Evolutionary conservation across 1,140 invertebrate species (phyloP).

Genomic region (Bilobella aurantiaca): DNA sequence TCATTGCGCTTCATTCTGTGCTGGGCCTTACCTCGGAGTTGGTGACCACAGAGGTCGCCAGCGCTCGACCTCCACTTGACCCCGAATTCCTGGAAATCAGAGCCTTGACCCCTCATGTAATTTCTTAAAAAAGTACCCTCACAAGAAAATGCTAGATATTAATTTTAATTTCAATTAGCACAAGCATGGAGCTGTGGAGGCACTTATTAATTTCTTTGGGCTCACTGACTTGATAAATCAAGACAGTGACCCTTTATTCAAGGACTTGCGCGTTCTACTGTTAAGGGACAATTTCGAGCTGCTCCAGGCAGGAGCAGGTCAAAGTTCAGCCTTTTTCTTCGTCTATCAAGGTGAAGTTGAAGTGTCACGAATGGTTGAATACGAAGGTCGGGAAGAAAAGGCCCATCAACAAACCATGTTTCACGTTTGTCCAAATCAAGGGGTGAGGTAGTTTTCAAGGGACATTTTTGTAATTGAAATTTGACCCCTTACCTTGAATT

Average conservation of each 20-base stretch:
- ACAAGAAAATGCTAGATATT: not conserved
- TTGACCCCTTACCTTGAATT: not conserved
- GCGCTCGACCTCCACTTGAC: not conserved
- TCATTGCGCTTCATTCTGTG: constrained; percentile 6
- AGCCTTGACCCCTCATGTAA: not conserved
- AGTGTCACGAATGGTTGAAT: not conserved
- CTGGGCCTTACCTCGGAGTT: constrained; percentile 14
- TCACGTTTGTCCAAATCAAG: not conserved
- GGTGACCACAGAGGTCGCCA: not conserved
- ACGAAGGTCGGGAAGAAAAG: not conserved
- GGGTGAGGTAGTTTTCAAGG: not conserved
- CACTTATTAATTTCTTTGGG: not conserved
- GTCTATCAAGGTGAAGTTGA: constrained; percentile 15
- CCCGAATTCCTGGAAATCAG: not conserved
- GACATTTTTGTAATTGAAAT: not conserved
- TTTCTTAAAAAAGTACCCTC: not conserved
- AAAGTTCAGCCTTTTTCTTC: not conserved
- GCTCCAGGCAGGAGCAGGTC: not conserved
- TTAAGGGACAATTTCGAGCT: not conserved
- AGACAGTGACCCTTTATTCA: not conserved
- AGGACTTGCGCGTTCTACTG: not conserved
- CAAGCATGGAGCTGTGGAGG: not conserved
- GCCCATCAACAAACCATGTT: not conserved
- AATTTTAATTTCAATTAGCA: not conserved
- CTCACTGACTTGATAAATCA: not conserved